A percentile compares a stretch with the other conserved stretches of the same genome.
Evolutionary conservation across 1,140 invertebrate species (phyloP).

Genomic region (Calliopsis andreniformis): DNA sequence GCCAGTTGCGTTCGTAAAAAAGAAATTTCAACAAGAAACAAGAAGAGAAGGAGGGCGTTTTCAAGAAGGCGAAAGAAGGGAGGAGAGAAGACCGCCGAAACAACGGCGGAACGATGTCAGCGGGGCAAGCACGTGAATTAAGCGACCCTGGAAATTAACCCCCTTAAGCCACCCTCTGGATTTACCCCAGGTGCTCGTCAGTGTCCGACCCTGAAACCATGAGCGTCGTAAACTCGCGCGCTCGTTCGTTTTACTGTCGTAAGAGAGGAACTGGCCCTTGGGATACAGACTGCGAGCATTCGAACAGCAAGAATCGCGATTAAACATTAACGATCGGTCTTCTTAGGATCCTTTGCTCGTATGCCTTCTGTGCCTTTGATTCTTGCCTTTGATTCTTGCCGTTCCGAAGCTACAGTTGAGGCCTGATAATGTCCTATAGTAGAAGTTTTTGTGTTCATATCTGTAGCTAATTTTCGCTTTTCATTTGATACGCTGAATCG

Average conservation of each 20-base stretch:
- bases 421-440: not conserved
- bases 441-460: not conserved
- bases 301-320: constrained; percentile 56
- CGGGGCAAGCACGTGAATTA: constrained; percentile 66
- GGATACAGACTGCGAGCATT: constrained; percentile 52
- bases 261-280: constrained; percentile 42
- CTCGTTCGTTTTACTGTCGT: constrained; percentile 67
- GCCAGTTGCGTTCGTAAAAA: not conserved
- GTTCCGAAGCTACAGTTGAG: not conserved
- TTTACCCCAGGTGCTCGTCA: constrained; percentile 69
- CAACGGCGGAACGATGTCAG: constrained; percentile 62
- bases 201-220: constrained; percentile 67
- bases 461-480: not conserved
- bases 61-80: not conserved
- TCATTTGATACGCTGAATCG: not conserved
- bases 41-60: not conserved
- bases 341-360: constrained; percentile 37
- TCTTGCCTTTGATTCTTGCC: constrained; percentile 9
- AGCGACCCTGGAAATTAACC: constrained; percentile 66
- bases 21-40: not conserved
- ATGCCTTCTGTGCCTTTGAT: not conserved
- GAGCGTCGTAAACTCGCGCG: constrained; percentile 61
- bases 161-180: constrained; percentile 62
- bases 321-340: constrained; percentile 59
- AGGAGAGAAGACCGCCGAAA: constrained; percentile 14